Conservation (phyloP, 2,888 invertebrate genomes). For the Sympetrum striolatum region DNA sequence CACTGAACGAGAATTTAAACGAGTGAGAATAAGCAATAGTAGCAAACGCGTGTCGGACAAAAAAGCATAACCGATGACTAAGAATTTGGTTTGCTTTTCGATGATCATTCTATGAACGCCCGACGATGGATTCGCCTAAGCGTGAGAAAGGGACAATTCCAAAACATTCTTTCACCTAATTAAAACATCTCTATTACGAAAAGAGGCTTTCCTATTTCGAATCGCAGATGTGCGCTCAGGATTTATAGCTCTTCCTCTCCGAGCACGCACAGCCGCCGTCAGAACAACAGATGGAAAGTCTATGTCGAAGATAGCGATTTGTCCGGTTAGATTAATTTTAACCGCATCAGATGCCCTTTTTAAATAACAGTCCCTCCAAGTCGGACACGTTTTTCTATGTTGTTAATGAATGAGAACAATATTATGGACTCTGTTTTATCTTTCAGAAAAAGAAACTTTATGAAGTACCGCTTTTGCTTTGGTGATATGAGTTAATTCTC, state of each 20-base stretch:
- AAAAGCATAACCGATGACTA: not conserved
- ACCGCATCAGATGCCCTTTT: not conserved
- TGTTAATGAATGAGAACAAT: too few relatives aligned
- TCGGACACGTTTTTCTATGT: too few relatives aligned
- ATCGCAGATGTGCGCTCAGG: not conserved
- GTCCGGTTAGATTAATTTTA: not conserved
- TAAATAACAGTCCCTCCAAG: too few relatives aligned
- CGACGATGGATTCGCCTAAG: not conserved
- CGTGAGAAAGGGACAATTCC: too few relatives aligned
- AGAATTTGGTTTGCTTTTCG: not conserved
- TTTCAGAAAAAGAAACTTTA: too few relatives aligned
- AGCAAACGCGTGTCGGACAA: not conserved
- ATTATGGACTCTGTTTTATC: too few relatives aligned
- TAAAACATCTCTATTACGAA: constrained; percentile 27
- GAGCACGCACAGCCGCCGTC: not conserved
- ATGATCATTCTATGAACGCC: not conserved
- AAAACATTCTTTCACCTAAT: not conserved
- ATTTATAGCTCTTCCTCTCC: constrained; percentile 19
- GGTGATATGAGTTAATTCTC: too few relatives aligned
- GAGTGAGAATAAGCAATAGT: not conserved
- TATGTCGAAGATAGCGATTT: not conserved
- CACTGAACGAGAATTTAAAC: too few relatives aligned
- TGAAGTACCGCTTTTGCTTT: too few relatives aligned
- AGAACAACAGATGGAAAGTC: not conserved
- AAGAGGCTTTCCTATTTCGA: not conserved